Conservation (phyloP, 2,797 vertebrate genomes). For the Esox masquinongy region DNA sequence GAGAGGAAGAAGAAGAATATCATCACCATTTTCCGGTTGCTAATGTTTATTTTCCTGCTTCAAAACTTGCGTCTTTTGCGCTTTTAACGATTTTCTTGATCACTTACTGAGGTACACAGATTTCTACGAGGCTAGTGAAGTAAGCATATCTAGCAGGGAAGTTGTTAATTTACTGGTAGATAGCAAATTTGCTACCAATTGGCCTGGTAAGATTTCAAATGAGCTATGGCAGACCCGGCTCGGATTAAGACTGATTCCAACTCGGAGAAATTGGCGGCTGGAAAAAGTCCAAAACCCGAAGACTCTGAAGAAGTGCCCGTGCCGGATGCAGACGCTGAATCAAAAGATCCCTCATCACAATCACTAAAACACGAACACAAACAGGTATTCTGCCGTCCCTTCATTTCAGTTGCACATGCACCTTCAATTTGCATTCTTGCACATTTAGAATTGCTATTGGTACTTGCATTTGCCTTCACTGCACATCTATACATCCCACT, state of each 20-base stretch:
- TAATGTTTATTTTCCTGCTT: neutral
- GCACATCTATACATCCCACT: too few relatives aligned
- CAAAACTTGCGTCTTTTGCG: neutral
- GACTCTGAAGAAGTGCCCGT: slow-evolving; percentile 27
- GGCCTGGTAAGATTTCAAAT: neutral
- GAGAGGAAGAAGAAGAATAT: too few relatives aligned
- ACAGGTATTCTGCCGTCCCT: slow-evolving; percentile 26
- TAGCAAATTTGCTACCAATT: neutral
- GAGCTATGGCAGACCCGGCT: slow-evolving; percentile 77
- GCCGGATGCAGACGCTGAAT: slow-evolving; percentile 41
- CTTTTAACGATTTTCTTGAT: neutral
- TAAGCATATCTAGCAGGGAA: neutral
- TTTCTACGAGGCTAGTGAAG: neutral
- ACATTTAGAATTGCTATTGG: too few relatives aligned
- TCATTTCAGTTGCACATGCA: too few relatives aligned
- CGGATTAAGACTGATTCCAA: slow-evolving; percentile 61
- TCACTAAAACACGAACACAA: slow-evolving; percentile 46
- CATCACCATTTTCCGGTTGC: neutral
- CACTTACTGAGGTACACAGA: neutral
- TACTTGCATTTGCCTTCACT: too few relatives aligned
- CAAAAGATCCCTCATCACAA: slow-evolving; percentile 44
- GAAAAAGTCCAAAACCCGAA: slow-evolving; percentile 44
- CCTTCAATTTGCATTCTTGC: too few relatives aligned
- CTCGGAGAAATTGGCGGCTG: slow-evolving; percentile 23
- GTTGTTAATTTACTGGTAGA: neutral